Conservation (phyloP, 1,140 invertebrate genomes). For the Heliconius hewitsoni region DNA sequence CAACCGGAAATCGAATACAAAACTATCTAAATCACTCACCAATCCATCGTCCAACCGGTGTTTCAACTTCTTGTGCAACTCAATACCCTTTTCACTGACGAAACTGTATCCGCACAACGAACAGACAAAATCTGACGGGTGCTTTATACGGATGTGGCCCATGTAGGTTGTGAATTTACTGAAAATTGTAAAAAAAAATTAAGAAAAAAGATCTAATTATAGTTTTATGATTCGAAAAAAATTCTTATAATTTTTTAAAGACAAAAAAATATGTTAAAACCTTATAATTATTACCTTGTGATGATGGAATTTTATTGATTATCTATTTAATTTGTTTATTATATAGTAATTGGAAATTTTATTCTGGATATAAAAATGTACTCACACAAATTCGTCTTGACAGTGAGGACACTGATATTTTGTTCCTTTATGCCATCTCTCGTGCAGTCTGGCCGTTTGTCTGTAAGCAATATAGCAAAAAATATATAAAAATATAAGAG, state of each 20-base stretch:
- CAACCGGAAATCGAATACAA: background rate
- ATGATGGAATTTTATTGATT: too few relatives aligned
- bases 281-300: too few relatives aligned
- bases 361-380: slow-evolving; percentile 19
- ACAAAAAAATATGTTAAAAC: too few relatives aligned
- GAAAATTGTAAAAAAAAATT: background rate
- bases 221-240: too few relatives aligned
- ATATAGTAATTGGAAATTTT: too few relatives aligned
- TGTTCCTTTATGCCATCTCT: slow-evolving; percentile 66
- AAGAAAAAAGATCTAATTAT: too few relatives aligned
- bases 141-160: slow-evolving; percentile 71
- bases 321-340: too few relatives aligned
- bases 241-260: too few relatives aligned
- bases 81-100: slow-evolving; percentile 67
- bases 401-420: slow-evolving; percentile 72
- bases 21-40: slow-evolving; percentile 29
- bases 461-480: slow-evolving; percentile 33
- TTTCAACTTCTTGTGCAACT: slow-evolving; percentile 70
- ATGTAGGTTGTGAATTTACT: slow-evolving; percentile 73
- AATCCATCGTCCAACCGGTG: slow-evolving; percentile 51
- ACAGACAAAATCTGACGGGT: slow-evolving; percentile 69
- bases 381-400: slow-evolving; percentile 64
- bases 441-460: slow-evolving; percentile 54
- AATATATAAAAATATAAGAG: background rate
- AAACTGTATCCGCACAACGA: slow-evolving; percentile 66